Percentiles rank a stretch among this genome's conserved stretches.
These are phyloP conservation scores for Nysson spinosus DNA, from an alignment of 2,888 invertebrate species.

Conservation along the genomic window DNA sequence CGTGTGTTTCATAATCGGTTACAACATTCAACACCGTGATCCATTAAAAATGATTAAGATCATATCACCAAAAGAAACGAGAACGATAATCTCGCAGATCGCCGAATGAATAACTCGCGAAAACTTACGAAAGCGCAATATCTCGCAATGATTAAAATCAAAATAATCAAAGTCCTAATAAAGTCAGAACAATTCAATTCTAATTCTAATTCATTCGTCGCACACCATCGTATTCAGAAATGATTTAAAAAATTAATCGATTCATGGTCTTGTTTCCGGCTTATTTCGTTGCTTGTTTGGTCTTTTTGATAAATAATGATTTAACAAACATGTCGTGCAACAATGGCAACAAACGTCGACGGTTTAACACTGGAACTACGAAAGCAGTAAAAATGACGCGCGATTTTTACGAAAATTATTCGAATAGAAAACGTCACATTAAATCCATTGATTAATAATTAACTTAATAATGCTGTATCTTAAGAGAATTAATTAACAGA, in stretches of 20 bases:
- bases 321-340: conserved; percentile 11
- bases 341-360: no score
- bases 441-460: no score
- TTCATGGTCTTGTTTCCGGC: background rate
- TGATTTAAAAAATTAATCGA: conserved; percentile 8
- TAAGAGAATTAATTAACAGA: no score
- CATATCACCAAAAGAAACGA: conserved; percentile 19
- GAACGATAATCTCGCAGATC: conserved; percentile 29
- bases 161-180: no score
- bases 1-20: conserved; percentile 42
- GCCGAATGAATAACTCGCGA: conserved; percentile 14
- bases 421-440: no score
- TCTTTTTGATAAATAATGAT: background rate
- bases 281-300: background rate
- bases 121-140: conserved; percentile 8
- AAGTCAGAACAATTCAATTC: no score
- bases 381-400: no score
- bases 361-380: no score
- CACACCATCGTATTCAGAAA: conserved; percentile 35
- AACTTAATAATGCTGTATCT: no score
- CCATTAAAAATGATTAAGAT: background rate
- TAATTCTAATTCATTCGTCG: conserved; percentile 40
- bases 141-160: conserved; percentile 11
- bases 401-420: no score
- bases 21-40: conserved; percentile 19